Percentiles rank a stretch among this genome's conserved stretches.
Evolutionary conservation across 2,888 invertebrate genomes (phyloP).

Genomic region (Luperina nickerlii): DNA sequence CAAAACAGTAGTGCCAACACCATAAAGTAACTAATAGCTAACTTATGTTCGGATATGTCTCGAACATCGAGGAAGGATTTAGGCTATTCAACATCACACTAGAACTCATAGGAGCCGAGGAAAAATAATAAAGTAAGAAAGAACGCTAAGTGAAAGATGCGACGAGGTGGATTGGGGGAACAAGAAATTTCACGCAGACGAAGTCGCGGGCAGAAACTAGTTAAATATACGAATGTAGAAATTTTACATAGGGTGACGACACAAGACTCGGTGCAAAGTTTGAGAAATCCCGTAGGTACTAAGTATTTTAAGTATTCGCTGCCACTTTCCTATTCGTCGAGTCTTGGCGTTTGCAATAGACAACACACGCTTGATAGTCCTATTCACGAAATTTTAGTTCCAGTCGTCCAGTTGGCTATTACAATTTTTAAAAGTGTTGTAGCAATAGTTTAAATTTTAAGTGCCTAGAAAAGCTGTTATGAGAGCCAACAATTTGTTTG

Average conservation of each 20-base stretch:
- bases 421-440: not conserved
- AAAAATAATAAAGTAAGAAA: too few relatives aligned
- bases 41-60: too few relatives aligned
- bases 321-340: not conserved
- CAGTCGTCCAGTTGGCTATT: not conserved
- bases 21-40: too few relatives aligned
- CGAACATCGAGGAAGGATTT: too few relatives aligned
- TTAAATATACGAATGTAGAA: not conserved
- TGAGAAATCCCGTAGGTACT: not conserved
- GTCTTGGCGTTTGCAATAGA: not conserved
- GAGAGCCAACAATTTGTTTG: constrained; percentile 34
- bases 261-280: not conserved
- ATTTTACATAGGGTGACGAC: not conserved
- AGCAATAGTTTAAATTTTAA: constrained; percentile 9
- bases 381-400: not conserved
- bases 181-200: too few relatives aligned
- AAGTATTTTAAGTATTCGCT: not conserved
- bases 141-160: too few relatives aligned
- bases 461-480: not conserved
- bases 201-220: too few relatives aligned
- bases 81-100: too few relatives aligned
- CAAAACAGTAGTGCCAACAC: too few relatives aligned
- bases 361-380: not conserved
- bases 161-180: too few relatives aligned
- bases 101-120: too few relatives aligned